Evolutionary conservation across 2,888 invertebrate genomes (phyloP), one percentile per base, ranked within the genome.

Genomic region (Ichneumon xanthorius): DNA sequence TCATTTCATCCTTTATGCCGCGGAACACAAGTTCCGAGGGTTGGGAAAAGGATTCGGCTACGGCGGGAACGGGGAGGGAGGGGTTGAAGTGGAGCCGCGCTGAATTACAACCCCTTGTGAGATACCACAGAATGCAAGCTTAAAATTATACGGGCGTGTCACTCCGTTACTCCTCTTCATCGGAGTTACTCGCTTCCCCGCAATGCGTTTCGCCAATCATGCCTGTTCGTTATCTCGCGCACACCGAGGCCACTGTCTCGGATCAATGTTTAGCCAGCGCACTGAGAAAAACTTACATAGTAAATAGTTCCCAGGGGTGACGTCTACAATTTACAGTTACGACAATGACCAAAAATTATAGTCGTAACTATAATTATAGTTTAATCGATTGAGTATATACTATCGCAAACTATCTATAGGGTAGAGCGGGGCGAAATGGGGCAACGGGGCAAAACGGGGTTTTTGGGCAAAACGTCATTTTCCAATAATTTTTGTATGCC

Each of bases 51-150:
- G 88, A 83, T 78, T 76, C 82, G 85, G 86, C 58, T 75, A 84
- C 11, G 22, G 22, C 11, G 58, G 40, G 9, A 40, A 2, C 9
- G 26, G 58, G 11, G 58, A 7, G 84, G 77, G 86, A 86, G 77
- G 87, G 82, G 40, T 65, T 77, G 89, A 88, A 89, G 89, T 89
- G 87, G 89, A 88, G 89, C 88, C 89, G 87, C 88, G 90, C 90
- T 92, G 92, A 93, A 93, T 93, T 93, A 93, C 92, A 92, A 90
- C 91, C 92, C 92, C 92, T 92, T 90, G 91, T 91, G 92, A 93
- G 92, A 93, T 92, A 93, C 93, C 93, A 89, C 92, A 93, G 91
- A 93, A 93, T 93, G 92, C 91, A 91, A 91, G 90, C 90, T 92
- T 90, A 91, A 93, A 93, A 93, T 93, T 93, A 93, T 92, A 93